Percentiles rank a stretch among this genome's conserved stretches.
Evolutionary conservation across 2,797 vertebrate genomes (phyloP).

Genomic region (Ctenopoma multispine): DNA sequence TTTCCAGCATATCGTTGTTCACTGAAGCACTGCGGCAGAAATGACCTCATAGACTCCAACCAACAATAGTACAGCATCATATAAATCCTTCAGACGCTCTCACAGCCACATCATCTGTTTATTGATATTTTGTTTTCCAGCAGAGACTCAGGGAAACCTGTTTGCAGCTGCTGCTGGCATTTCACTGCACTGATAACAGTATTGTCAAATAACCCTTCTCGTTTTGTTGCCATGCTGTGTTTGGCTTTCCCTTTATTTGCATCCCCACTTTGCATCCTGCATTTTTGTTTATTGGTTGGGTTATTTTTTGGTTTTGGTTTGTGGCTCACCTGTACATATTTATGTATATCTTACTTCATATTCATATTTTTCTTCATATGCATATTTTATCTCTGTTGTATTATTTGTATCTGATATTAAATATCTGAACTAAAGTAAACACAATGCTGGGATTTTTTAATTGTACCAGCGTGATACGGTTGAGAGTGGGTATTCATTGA

Average conservation of each 20-base stretch:
- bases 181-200: slow-evolving; percentile 26
- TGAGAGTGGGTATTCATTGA: too few species aligned
- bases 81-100: slow-evolving; percentile 12
- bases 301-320: slow-evolving; percentile 6
- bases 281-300: not conserved
- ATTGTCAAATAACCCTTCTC: not conserved
- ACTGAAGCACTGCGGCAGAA: slow-evolving; percentile 1
- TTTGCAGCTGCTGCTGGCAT: slow-evolving; percentile 27
- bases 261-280: slow-evolving; percentile 35
- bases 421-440: too few species aligned
- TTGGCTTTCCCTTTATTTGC: slow-evolving; percentile 27
- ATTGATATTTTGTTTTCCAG: slow-evolving; percentile 35
- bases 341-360: too few species aligned
- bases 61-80: not conserved
- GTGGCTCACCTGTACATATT: too few species aligned
- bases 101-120: slow-evolving; percentile 3
- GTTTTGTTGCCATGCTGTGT: slow-evolving; percentile 11
- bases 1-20: slow-evolving; percentile 10
- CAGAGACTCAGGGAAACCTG: slow-evolving; percentile 11
- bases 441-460: too few species aligned
- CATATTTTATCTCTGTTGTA: too few species aligned
- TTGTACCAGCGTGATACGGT: too few species aligned
- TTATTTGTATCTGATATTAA: too few species aligned
- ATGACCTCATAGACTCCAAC: not conserved
- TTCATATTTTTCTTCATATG: too few species aligned